Percentiles rank a stretch among this genome's conserved stretches.
phyloP scores from a whole-genome alignment of 2,888 invertebrate genomes.

The Eupithecia inturbata region DNA sequence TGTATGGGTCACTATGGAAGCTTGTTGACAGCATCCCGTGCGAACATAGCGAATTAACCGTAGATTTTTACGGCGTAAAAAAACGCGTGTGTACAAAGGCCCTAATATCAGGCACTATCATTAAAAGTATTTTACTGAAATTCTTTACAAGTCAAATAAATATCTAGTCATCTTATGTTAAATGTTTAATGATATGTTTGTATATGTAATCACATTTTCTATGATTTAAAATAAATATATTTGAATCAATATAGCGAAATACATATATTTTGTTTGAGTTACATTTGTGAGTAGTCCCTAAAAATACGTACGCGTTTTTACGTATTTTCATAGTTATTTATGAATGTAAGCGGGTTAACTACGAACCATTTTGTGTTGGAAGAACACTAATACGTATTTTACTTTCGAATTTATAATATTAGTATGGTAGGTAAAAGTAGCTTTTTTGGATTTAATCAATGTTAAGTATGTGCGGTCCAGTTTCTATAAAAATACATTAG shows the following conservation, averaged over 20 bases:
- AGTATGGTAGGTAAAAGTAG: background rate
- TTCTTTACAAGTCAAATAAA: constrained; percentile 11
- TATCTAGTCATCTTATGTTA: constrained; percentile 4
- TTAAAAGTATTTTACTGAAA: background rate
- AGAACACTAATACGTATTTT: background rate
- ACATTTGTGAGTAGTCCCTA: background rate
- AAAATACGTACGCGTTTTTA: background rate
- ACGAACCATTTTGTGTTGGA: background rate
- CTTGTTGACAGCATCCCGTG: too few species aligned
- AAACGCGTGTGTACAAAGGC: too few species aligned
- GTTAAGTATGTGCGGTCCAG: background rate
- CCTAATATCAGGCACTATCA: constrained; percentile 2
- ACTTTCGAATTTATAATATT: too few species aligned
- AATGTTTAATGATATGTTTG: constrained; percentile 4
- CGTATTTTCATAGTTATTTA: background rate
- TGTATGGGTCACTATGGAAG: too few species aligned
- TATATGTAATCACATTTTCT: constrained; percentile 2
- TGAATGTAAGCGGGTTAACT: background rate
- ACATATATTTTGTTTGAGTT: background rate
- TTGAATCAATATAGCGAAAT: background rate
- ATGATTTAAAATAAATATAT: constrained; percentile 1
- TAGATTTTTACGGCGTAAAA: too few species aligned
- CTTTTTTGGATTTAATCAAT: background rate
- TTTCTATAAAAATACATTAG: background rate
- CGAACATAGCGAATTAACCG: too few species aligned